Conservation (phyloP, 2,797 vertebrate species). For the Limosa lapponica region DNA sequence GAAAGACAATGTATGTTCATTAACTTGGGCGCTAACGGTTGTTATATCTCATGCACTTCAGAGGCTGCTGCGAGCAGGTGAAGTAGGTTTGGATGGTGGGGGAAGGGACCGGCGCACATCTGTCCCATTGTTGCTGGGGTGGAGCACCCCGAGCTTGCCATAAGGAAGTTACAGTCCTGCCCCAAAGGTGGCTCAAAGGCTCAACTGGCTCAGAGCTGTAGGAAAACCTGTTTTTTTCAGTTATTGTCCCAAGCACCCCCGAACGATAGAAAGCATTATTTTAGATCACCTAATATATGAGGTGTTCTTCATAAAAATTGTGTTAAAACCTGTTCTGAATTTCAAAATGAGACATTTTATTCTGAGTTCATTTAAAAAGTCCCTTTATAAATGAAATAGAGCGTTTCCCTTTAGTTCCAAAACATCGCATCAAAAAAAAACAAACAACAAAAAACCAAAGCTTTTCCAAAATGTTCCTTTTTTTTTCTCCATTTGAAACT, state of each 20-base stretch:
- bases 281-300: background rate
- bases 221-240: background rate
- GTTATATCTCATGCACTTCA: background rate
- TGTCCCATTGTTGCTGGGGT: background rate
- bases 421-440: background rate
- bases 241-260: background rate
- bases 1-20: background rate
- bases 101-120: background rate
- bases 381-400: background rate
- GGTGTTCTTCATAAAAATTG: background rate
- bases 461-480: background rate
- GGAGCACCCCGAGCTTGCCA: background rate
- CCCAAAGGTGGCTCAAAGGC: background rate
- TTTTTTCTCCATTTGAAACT: background rate
- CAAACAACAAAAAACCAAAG: rapidly evolving
- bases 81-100: background rate
- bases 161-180: background rate
- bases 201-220: background rate
- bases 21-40: background rate
- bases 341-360: background rate
- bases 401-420: background rate
- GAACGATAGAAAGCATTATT: background rate
- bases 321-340: background rate
- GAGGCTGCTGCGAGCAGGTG: background rate
- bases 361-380: background rate